Evolutionary conservation across 1,140 invertebrate genomes (phyloP).

Genomic region (Camponotus floridanus): DNA sequence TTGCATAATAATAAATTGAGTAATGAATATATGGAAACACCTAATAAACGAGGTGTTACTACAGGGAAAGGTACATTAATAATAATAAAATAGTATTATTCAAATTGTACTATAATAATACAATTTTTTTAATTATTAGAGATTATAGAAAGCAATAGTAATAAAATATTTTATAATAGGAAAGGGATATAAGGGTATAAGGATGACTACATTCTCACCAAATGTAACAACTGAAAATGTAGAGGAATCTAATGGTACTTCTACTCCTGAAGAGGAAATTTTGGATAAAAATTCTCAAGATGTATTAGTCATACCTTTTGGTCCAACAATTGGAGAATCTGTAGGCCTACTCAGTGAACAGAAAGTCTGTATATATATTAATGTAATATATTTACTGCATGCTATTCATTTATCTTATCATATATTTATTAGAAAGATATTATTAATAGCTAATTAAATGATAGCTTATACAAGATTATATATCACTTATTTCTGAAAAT

Average conservation of each 20-base stretch:
- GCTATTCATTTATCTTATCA: not conserved
- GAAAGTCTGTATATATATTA: constrained; percentile 86
- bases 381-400: not conserved
- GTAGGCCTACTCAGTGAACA: constrained; percentile 91
- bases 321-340: constrained; percentile 86
- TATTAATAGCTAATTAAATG: no score
- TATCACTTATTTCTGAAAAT: not conserved
- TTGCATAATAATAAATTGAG: constrained; percentile 75
- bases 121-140: not conserved
- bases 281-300: constrained; percentile 83
- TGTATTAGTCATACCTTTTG: constrained; percentile 90
- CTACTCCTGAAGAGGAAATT: constrained; percentile 81
- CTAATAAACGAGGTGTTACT: constrained; percentile 78
- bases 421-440: not conserved
- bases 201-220: constrained; percentile 73
- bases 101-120: not conserved
- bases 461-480: not conserved
- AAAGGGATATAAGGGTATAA: constrained; percentile 72
- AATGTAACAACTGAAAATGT: constrained; percentile 78
- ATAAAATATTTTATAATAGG: constrained; percentile 55
- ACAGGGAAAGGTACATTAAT: constrained; percentile 81
- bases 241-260: constrained; percentile 82
- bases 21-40: constrained; percentile 76
- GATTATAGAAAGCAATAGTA: not conserved
- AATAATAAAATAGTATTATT: not conserved